phyloP scores from a whole-genome alignment of 2,113 vertebrate genomes.

The Lamprologus lemairii region DNA sequence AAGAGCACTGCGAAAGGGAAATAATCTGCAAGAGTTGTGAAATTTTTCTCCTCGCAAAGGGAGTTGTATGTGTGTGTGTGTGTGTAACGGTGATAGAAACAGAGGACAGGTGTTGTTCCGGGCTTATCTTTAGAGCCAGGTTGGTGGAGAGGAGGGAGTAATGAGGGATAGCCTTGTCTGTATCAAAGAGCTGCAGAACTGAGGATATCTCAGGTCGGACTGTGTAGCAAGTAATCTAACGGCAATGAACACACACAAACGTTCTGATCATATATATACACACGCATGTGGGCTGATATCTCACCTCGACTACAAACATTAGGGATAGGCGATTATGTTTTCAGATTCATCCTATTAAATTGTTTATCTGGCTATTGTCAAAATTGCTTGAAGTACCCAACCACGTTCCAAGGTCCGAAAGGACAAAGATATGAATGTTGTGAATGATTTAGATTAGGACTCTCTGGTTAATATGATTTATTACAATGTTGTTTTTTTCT shows the following conservation, averaged over 20 bases:
- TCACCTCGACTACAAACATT: slow-evolving; percentile 31
- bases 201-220: slow-evolving; percentile 45
- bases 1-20: not conserved
- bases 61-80: not conserved
- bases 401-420: slow-evolving; percentile 42
- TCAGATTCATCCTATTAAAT: slow-evolving; percentile 28
- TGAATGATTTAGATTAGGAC: slow-evolving; percentile 29
- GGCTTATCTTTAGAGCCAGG: slow-evolving; percentile 61
- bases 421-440: slow-evolving; percentile 29
- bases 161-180: slow-evolving; percentile 56
- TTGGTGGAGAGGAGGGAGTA: slow-evolving; percentile 27
- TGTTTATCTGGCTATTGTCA: slow-evolving; percentile 27
- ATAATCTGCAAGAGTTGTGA: slow-evolving; percentile 12
- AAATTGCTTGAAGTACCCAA: not conserved
- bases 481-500: not conserved
- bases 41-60: not conserved
- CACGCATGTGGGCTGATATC: not conserved
- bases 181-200: slow-evolving; percentile 53
- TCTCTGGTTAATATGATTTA: slow-evolving; percentile 35
- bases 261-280: not conserved
- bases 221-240: slow-evolving; percentile 24
- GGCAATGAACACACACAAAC: slow-evolving; percentile 17
- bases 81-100: slow-evolving; percentile 32
- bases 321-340: slow-evolving; percentile 18
- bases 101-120: slow-evolving; percentile 49